Conservation (phyloP, 2,797 vertebrate genomes). For the Leptoclinus maculatus region DNA sequence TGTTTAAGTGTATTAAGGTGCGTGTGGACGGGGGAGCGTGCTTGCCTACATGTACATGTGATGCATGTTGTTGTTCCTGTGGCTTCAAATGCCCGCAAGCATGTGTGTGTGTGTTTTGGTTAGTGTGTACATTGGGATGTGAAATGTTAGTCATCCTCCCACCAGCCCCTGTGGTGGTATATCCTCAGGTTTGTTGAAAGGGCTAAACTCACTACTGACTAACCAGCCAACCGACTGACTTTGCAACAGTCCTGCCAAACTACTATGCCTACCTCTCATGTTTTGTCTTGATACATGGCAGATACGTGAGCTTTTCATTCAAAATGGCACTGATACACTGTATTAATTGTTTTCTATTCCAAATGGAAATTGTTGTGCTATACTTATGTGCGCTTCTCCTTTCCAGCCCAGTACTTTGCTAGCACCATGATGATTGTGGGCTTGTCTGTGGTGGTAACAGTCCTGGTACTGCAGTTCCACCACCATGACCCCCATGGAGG, state of each 20-base stretch:
- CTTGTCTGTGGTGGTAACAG: conserved; percentile 92
- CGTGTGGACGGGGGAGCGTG: background rate
- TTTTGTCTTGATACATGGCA: background rate
- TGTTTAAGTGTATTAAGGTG: background rate
- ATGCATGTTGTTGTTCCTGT: conserved; percentile 5
- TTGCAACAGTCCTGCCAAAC: background rate
- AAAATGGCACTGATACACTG: background rate
- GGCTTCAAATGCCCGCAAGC: background rate
- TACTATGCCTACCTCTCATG: background rate
- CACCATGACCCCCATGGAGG: conserved; percentile 93
- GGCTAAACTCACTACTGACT: conserved; percentile 14
- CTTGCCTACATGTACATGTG: background rate
- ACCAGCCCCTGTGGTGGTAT: background rate
- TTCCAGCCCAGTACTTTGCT: conserved; percentile 92
- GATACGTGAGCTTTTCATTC: background rate
- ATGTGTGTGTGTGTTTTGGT: conserved; percentile 4
- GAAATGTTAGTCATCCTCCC: conserved; percentile 25
- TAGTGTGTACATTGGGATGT: conserved; percentile 23
- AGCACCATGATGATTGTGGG: conserved; percentile 96
- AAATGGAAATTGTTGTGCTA: background rate
- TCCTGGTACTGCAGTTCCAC: conserved; percentile 93
- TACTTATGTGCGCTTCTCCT: too few relatives aligned
- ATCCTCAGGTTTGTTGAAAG: conserved; percentile 34
- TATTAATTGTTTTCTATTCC: background rate
- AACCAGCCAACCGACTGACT: conserved; percentile 8